phyloP scores from a whole-genome alignment of 35 echinoderm and acorn worm species.

The Ophioderma brevispina region DNA sequence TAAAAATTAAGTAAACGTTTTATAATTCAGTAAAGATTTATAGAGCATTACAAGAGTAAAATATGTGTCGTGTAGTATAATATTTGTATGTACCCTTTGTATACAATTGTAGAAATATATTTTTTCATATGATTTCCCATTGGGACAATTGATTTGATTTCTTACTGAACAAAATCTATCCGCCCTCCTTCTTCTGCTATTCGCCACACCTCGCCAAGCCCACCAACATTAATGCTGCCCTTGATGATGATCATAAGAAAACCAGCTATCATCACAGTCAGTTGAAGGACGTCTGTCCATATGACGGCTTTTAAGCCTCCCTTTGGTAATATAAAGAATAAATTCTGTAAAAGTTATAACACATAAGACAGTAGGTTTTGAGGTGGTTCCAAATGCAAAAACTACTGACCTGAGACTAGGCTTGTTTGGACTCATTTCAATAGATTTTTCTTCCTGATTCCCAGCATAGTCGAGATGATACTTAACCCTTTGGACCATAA shows the following conservation, averaged over 20 bases:
- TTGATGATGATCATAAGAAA: slow-evolving; percentile 22
- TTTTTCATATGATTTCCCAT: no score
- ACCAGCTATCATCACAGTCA: slow-evolving; percentile 16
- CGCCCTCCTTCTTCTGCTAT: slow-evolving; percentile 3
- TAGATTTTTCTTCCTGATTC: no score
- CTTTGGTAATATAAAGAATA: neutral
- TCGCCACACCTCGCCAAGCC: slow-evolving; percentile 15
- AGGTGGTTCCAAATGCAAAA: no score
- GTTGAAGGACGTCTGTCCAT: slow-evolving; percentile 51
- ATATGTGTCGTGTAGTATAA: neutral
- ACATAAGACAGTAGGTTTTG: no score
- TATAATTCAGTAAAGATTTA: no score
- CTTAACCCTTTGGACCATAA: no score
- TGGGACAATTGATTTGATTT: no score
- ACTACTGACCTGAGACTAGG: no score
- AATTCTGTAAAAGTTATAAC: neutral
- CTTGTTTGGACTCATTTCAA: no score
- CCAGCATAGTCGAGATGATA: no score
- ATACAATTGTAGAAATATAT: neutral
- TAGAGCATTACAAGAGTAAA: no score
- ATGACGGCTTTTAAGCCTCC: slow-evolving; percentile 57
- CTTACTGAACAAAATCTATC: slow-evolving; percentile 24
- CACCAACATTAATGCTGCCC: slow-evolving; percentile 19
- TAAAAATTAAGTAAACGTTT: no score
- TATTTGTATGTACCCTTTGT: neutral